phyloP scores from a whole-genome alignment of 2,797 vertebrate species.

The Sus cebifrons region DNA sequence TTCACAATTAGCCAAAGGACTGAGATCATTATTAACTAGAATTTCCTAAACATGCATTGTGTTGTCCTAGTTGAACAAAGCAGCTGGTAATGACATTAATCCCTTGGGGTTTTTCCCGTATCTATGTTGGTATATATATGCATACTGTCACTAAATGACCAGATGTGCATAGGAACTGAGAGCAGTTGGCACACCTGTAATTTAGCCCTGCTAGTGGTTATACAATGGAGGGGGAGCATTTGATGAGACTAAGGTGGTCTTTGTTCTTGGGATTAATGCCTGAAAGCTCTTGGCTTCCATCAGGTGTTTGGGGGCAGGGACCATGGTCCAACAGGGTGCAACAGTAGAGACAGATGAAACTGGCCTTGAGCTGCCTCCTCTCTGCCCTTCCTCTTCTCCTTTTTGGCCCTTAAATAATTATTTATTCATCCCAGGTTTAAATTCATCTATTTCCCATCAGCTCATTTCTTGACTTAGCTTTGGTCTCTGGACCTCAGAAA shows the following conservation, averaged over 20 bases:
- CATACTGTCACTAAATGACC: not conserved
- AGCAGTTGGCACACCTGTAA: not conserved
- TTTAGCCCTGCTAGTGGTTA: not conserved
- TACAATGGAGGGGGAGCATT: not conserved
- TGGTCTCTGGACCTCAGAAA: not conserved
- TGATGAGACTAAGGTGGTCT: not conserved
- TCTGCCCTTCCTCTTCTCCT: not conserved
- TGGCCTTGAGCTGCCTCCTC: not conserved
- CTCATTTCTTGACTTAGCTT: not conserved
- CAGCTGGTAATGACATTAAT: not conserved
- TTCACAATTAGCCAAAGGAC: slow-evolving; percentile 15
- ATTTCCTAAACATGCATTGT: not conserved
- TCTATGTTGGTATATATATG: not conserved
- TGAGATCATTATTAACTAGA: slow-evolving; percentile 3
- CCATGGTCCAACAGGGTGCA: not conserved
- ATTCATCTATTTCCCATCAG: not conserved
- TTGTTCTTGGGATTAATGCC: not conserved
- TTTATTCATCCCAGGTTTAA: not conserved
- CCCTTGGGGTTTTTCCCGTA: not conserved
- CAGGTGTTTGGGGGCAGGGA: too few relatives aligned
- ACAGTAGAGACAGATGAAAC: not conserved
- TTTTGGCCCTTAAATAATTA: not conserved
- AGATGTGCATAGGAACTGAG: not conserved
- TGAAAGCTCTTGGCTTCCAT: not conserved
- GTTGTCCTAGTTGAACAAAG: not conserved